Evolutionary conservation across 64 coral and sea anemone genomes (phyloP), one percentile per base, ranked within the genome.

Genomic region (Anthopleura sola): DNA sequence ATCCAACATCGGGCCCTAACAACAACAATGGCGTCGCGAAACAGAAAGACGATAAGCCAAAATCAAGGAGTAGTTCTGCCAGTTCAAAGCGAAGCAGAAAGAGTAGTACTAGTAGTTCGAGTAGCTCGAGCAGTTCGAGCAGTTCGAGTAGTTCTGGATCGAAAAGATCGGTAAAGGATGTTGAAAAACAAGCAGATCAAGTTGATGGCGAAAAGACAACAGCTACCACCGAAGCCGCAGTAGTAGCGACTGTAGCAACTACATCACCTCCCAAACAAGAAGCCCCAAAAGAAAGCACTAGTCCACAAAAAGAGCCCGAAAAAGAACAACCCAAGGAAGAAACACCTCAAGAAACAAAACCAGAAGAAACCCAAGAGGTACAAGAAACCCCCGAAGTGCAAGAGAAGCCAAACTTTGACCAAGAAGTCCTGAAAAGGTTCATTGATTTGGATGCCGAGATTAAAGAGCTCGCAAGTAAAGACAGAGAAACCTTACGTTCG

Each of bases 331-430:
- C 55, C 34, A 48, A 85, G 39, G 51, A 80, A 44, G 33, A 82
- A 85, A 34, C 50, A 13, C 50, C 37, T n/a, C 38, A 78, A 37
- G 88, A 84, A 84, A 53, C 49, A 10, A 13, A 54, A 75, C 18
- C 55, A 21, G 49, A 54, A 29, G 16, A 80, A 88, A 36, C 34
- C 24, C 54, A 82, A 37, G 38, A 83, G 49, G 40, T 9, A 16
- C 11, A 71, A 31, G 66, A 71, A 71, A 15, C 31, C n/a, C 5
- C 26, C 9, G 66, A 71, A 36, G 56, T 11, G 1, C 89, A 54
- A 38, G 94, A 96, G 44, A 92, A 96, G 47, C 94, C 94, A 23
- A 90, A 96, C 66, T 96, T 96, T 24, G 89, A 89, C 69, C 90
- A 96, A 82, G 94, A 96, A 34, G 69, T 90, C 26, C 80, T 96